phyloP scores from a whole-genome alignment of 2,797 vertebrate genomes.

The Hydrophis major region DNA sequence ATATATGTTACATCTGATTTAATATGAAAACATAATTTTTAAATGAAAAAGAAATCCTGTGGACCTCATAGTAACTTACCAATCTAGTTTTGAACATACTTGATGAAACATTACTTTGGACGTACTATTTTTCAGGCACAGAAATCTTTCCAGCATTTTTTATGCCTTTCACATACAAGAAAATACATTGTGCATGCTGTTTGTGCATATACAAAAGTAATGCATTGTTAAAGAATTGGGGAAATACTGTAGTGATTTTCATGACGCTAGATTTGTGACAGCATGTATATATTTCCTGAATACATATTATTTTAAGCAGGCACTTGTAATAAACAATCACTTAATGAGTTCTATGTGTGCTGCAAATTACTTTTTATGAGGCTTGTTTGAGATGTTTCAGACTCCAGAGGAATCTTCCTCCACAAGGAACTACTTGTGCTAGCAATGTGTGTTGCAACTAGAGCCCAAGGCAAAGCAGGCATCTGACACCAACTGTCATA shows the following conservation, averaged over 20 bases:
- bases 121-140: not conserved
- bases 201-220: not conserved
- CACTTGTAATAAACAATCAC: not conserved
- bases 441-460: not conserved
- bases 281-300: not conserved
- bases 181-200: not conserved
- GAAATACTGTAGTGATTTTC: not conserved
- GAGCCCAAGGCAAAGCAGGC: not conserved
- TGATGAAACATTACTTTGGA: conserved; percentile 5
- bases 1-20: not conserved
- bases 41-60: not conserved
- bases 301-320: not conserved
- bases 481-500: not conserved
- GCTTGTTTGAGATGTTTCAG: not conserved
- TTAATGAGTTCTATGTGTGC: not conserved
- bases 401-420: not conserved
- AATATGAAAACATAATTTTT: not conserved
- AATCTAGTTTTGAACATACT: not conserved
- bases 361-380: not conserved
- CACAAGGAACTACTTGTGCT: not conserved
- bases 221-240: not conserved
- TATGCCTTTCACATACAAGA: not conserved
- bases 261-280: not conserved
- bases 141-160: not conserved
- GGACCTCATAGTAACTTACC: not conserved